These are phyloP conservation scores for Orius insidiosus DNA, from an alignment of 1,140 invertebrate species.

Conservation along the genomic window DNA sequence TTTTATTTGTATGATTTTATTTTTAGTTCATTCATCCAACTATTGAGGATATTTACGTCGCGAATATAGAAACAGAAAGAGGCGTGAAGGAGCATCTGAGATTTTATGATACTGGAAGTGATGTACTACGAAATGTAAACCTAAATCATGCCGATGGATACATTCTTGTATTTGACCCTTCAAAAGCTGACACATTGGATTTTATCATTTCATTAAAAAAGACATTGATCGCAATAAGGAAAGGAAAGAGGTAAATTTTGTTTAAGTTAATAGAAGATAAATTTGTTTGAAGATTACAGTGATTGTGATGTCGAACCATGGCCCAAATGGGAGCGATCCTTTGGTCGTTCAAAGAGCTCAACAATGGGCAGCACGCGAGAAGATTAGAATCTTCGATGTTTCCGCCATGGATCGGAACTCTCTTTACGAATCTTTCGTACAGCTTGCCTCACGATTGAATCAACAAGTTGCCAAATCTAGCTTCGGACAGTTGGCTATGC, in stretches of 20 bases:
- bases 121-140: constrained; percentile 10
- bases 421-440: constrained; percentile 73
- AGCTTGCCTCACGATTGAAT: constrained; percentile 69
- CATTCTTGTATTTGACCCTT: constrained; percentile 76
- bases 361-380: constrained; percentile 65
- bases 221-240: constrained; percentile 89
- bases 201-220: constrained; percentile 70
- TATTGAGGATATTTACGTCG: constrained; percentile 90
- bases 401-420: constrained; percentile 59
- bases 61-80: constrained; percentile 78
- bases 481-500: constrained; percentile 59
- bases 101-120: constrained; percentile 84
- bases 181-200: constrained; percentile 72
- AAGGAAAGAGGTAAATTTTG: constrained; percentile 94
- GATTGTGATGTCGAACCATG: constrained; percentile 58
- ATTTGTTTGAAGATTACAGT: constrained; percentile 49
- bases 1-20: too few relatives aligned
- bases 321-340: constrained; percentile 25
- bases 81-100: constrained; percentile 73
- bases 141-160: constrained; percentile 68
- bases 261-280: too few relatives aligned
- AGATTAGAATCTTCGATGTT: constrained; percentile 66
- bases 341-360: constrained; percentile 17
- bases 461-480: constrained; percentile 70
- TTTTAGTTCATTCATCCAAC: constrained; percentile 56